These are phyloP conservation scores for Sebastes wilsoni DNA, from an alignment of 2,797 vertebrate species.

Conservation along the genomic window DNA sequence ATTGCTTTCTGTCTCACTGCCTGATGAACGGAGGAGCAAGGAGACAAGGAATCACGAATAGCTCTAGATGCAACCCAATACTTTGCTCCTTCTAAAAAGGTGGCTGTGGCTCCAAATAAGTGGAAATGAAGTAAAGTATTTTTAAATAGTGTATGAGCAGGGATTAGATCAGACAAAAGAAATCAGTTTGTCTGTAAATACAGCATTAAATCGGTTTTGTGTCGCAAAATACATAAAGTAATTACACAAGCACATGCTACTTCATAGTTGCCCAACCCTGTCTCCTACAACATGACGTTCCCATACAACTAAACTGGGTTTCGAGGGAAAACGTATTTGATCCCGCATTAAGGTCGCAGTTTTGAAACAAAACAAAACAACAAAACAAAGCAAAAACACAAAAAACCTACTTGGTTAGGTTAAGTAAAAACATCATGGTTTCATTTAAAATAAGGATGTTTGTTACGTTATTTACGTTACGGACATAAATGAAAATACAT, in stretches of 20 bases:
- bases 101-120: background rate
- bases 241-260: background rate
- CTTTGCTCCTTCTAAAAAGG: background rate
- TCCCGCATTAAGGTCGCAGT: background rate
- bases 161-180: background rate
- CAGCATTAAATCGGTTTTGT: background rate
- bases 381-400: background rate
- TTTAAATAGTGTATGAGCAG: background rate
- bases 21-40: background rate
- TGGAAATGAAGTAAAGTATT: background rate
- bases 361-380: background rate
- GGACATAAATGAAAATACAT: background rate
- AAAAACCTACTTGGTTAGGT: background rate
- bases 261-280: background rate
- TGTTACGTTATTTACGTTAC: background rate
- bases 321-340: background rate
- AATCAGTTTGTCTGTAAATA: background rate
- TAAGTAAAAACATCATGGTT: background rate
- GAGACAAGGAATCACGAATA: background rate
- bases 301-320: background rate
- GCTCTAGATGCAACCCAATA: background rate
- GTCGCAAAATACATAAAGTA: background rate
- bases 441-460: background rate
- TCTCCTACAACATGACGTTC: background rate
- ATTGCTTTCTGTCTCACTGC: background rate